Evolutionary conservation across 2,888 invertebrate genomes (phyloP), one percentile per base, ranked within the genome.

Genomic region (Euclidia mi): DNA sequence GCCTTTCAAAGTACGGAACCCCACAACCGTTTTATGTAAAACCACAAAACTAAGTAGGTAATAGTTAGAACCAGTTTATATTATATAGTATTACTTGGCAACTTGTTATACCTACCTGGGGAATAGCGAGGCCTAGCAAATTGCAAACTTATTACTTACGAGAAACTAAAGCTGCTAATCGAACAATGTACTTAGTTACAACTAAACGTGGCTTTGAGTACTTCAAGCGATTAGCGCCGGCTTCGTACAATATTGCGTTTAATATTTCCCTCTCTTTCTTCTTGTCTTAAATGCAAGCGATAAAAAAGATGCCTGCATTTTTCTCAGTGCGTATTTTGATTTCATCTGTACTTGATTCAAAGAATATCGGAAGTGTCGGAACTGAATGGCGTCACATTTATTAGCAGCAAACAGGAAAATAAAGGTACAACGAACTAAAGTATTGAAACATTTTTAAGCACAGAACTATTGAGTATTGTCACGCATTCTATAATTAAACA

Each of bases 341-440:
- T n/a, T 10, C 35, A 28, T 25, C 12, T 32, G 14, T 15, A 10
- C 20, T 6, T 11, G 25, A 34, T 28, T 15, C 28, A 28, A 14
- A 14, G 17, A 57, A 65, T 32, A 48, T 64, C 14, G 31, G 18
- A 64, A 60, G 45, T 66, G 61, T 44, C 47, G 18, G 63, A 66
- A 68, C 66, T 64, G 59, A 71, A 74, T 64, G 56, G 40, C 66
- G 72, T 64, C 47, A 63, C 44, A 49, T 55, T 32, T 73, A 75
- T 58, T 59, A 56, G 1, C 7, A 66, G 46, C 45, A 57, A n/a
- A 46, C 57, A 75, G 69, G 72, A 74, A 73, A 71, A 75, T 53
- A 43, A 28, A 62, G 47, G 76, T 66, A 71, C 76, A 71, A 49
- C 49, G 76, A 74, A 75, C 73, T 70, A 57, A 58, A 37, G 31